These are phyloP conservation scores for Gopherus evgoodei DNA, from an alignment of 2,113 vertebrate species.

Conservation along the genomic window DNA sequence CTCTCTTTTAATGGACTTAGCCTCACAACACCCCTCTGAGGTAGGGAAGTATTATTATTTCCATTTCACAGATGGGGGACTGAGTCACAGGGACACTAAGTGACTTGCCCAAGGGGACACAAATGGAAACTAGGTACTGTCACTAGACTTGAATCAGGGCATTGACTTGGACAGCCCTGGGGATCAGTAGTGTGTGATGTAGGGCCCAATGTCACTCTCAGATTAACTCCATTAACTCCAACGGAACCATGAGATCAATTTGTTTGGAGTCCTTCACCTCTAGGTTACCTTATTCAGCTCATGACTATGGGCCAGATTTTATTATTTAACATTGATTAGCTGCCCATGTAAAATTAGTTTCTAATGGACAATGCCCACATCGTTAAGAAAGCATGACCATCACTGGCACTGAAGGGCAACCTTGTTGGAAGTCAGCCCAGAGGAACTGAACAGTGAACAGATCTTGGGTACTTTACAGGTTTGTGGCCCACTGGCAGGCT, in stretches of 20 bases:
- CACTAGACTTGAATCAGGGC: neutral
- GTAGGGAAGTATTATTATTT: neutral
- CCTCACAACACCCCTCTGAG: neutral
- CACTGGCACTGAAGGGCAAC: neutral
- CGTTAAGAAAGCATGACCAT: neutral
- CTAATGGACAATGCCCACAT: neutral
- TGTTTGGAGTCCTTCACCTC: neutral
- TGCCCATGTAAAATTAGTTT: neutral
- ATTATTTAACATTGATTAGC: constrained; percentile 39
- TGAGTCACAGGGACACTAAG: neutral
- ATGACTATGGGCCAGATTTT: neutral
- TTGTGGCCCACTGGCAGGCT: neutral
- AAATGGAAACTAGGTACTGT: neutral
- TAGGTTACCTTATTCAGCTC: neutral
- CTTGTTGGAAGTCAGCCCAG: neutral
- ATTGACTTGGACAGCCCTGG: neutral
- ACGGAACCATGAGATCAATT: neutral
- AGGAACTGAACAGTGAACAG: neutral
- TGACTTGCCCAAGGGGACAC: neutral
- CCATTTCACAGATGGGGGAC: neutral
- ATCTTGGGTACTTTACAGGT: neutral
- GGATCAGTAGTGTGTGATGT: neutral
- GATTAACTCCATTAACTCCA: neutral
- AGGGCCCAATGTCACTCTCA: neutral
- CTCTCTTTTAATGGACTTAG: neutral